A percentile compares a stretch with the other conserved stretches of the same genome.
Conservation (phyloP, 1,140 invertebrate genomes). For the Pinna nobilis region DNA sequence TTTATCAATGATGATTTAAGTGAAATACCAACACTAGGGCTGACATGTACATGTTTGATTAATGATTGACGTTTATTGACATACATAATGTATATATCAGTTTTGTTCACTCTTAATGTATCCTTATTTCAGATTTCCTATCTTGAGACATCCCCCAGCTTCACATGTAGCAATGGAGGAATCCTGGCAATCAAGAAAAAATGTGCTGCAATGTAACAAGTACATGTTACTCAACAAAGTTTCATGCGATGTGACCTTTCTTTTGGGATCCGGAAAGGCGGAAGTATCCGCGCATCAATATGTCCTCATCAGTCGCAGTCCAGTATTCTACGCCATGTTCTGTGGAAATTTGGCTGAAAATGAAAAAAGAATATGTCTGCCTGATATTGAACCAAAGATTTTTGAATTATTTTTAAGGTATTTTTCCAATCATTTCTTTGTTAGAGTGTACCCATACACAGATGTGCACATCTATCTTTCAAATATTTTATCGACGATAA, state of each 20-base stretch:
- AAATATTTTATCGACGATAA: no score
- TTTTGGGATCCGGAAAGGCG: slow-evolving; percentile 66
- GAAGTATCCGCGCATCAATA: slow-evolving; percentile 88
- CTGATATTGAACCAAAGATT: slow-evolving; percentile 86
- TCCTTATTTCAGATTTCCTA: background rate
- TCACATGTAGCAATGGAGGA: slow-evolving; percentile 1
- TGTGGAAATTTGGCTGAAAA: slow-evolving; percentile 81
- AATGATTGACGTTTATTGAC: background rate
- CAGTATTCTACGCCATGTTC: slow-evolving; percentile 91
- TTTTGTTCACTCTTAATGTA: background rate
- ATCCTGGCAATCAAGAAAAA: slow-evolving; percentile 47
- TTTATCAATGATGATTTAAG: no score
- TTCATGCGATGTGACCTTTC: slow-evolving; percentile 48
- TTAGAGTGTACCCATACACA: no score
- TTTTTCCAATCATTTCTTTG: no score
- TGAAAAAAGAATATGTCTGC: slow-evolving; percentile 84
- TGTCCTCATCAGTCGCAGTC: slow-evolving; percentile 85
- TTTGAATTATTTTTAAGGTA: slow-evolving; percentile 76
- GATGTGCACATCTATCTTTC: no score
- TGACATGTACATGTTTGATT: slow-evolving; percentile 5
- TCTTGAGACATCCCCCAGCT: background rate
- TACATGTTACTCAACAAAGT: slow-evolving; percentile 52
- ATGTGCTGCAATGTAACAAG: slow-evolving; percentile 45
- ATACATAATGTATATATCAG: background rate
- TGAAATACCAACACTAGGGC: no score